Base-by-base conservation (phyloP, 2,113 vertebrate genomes). In the Callithrix jacchus region DNA sequence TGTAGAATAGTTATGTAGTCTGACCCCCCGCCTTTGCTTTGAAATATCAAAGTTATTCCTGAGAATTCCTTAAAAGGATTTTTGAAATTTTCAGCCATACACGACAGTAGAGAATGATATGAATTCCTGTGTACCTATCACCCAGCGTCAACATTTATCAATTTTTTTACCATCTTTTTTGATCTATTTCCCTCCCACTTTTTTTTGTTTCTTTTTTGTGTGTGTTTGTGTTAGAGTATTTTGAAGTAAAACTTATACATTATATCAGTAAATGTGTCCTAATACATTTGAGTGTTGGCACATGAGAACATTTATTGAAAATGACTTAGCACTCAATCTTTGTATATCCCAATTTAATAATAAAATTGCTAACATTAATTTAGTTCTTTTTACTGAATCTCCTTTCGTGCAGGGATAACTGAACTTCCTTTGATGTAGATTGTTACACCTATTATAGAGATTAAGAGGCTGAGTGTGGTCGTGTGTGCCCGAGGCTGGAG, bases 361-460 rank as follows among this genome's bases (percentile, higher is more conserved):
- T 93, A 91, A 74, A 86, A 80, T 68, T 88, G n/a, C 54, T 86
- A 61, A 74, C 64, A 42, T 85, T 87, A 45, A 86, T 76, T 91
- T 94, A 95, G 20, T 86, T n/a, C 42, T 91, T 92, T 54, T 37
- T 73, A 1, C 56, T 93, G 76, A 45, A 16, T 95, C 54, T 95
- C 18, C 37, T 80, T 85, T 96, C 40, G 9, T 12, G 27, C 84
- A 70, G n/a, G 42, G 73, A 45, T 16, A 90, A 37, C 80, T 90
- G 54, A 1, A 70, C 27, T 11, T 64, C 27, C 27, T 64, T 64
- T 64, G 27, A 64, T 64, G 11, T 93, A 23, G 49, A n/a, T 74
- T 61, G n/a, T 23, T 68, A 32, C 56, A 42, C 35, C 82, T 77
- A 14, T 27, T 52, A n/a, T 54, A 81, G 58, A 74, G 74, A 66